Evolutionary conservation across 2,888 invertebrate genomes (phyloP), one percentile per base, ranked within the genome.

Genomic region (Onthophagus sagittarius): DNA sequence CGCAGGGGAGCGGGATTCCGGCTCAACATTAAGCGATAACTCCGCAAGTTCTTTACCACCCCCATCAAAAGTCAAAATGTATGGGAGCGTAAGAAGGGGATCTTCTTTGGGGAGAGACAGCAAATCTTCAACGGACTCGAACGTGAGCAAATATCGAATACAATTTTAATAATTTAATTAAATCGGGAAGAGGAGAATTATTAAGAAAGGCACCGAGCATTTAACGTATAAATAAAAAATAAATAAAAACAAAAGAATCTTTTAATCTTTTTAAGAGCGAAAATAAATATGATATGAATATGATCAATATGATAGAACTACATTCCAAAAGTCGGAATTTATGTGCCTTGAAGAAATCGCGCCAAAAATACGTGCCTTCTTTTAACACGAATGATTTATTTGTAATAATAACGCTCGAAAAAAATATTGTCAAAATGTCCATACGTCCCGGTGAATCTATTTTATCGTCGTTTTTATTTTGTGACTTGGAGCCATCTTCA

Each of bases 101-200:
- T 88, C 89, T 72, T 90, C 90, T 0, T 79, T 87, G 67, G 89
- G 89, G 3, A 88, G 90, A 78, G 90, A 90, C 73, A 82, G 83
- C 74, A 86, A 86, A 78, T 81, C 81, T 69, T 83, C 83, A 72
- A 82, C 82, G 64, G 85, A 85, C 75, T 88, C 89, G 63, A 84
- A 89, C 74, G 89, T 90, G 31, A 91, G 90, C 82, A 92, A 92
- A 83, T 93, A 92, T 83, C 89, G 92, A 75, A 93, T 93, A 81
- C 93, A 93, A 82, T 93, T 93, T 84, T 93, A 87, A 83, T 53
- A 23, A 23, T 23, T 1, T 23, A 23, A 23, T 23, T 23, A 2
- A 23, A 23, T 53, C 39, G 39, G 7, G 39, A 11, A 11, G 39
- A 11, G 39, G 39, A 53, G 23, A 23, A 23, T 23, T n/a, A n/a